phyloP scores from a whole-genome alignment of 2,888 invertebrate genomes.

The Rhaphigaster nebulosa region DNA sequence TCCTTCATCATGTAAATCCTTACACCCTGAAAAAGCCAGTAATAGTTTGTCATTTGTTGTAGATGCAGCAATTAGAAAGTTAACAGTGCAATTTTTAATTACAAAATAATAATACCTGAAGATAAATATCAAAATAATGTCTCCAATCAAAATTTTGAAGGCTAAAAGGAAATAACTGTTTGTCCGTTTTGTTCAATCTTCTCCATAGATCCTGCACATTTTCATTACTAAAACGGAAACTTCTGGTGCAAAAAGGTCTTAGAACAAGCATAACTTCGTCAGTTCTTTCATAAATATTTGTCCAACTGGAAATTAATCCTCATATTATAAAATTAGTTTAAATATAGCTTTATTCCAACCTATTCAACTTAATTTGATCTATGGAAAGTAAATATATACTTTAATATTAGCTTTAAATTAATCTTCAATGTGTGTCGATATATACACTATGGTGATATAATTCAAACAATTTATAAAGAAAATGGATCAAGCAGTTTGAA shows the following conservation, averaged over 20 bases:
- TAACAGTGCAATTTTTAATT: background rate
- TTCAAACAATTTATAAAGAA: too few species aligned
- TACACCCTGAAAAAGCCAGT: conserved; percentile 13
- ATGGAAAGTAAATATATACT: too few species aligned
- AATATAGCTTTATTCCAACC: background rate
- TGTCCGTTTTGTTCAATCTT: conserved; percentile 46
- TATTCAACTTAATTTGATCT: background rate
- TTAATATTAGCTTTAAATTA: too few species aligned
- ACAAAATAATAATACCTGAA: conserved; percentile 11
- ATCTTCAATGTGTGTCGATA: too few species aligned
- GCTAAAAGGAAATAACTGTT: conserved; percentile 38
- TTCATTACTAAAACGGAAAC: conserved; percentile 45
- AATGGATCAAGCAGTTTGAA: too few species aligned
- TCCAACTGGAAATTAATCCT: conserved; percentile 36
- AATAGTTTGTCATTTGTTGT: background rate
- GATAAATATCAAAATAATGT: conserved; percentile 24
- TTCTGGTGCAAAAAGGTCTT: conserved; percentile 33
- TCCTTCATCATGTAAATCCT: conserved; percentile 36
- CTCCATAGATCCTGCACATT: conserved; percentile 42
- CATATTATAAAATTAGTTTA: background rate
- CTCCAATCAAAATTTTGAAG: conserved; percentile 44
- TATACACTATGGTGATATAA: too few species aligned
- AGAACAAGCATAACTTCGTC: conserved; percentile 37
- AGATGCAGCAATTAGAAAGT: background rate
- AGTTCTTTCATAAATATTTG: conserved; percentile 9